These are phyloP conservation scores for Lepidochrysops patricia DNA, from an alignment of 2,888 invertebrate species.

Conservation along the genomic window DNA sequence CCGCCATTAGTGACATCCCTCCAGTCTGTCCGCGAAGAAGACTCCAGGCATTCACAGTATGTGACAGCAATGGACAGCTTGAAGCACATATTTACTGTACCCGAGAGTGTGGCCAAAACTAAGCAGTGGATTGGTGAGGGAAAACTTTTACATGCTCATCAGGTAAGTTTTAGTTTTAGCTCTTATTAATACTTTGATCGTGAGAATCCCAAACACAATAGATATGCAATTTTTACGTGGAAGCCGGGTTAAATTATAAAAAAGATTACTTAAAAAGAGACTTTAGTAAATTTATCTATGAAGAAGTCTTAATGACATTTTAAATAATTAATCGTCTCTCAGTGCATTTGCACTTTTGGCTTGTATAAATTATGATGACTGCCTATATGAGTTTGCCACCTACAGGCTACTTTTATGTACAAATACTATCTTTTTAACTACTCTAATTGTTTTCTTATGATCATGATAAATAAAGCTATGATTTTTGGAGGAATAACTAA, in stretches of 20 bases:
- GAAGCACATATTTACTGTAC: conserved; percentile 98
- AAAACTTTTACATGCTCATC: conserved; percentile 95
- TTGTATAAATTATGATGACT: not conserved
- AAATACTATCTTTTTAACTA: too few relatives aligned
- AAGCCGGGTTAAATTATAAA: too few relatives aligned
- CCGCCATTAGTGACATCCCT: conserved; percentile 87
- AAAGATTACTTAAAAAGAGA: not conserved
- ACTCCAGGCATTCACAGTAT: conserved; percentile 95
- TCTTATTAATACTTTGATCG: not conserved
- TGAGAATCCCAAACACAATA: too few relatives aligned
- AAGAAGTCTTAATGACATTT: too few relatives aligned
- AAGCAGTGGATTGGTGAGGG: conserved; percentile 95
- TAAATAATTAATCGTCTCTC: too few relatives aligned
- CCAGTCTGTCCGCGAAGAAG: conserved; percentile 91
- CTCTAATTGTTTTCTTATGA: too few relatives aligned
- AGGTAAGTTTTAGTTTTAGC: conserved; percentile 51
- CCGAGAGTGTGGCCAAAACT: conserved; percentile 95
- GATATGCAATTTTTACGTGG: too few relatives aligned
- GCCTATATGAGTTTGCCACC: too few relatives aligned
- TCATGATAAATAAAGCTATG: too few relatives aligned
- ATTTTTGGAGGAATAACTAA: too few relatives aligned
- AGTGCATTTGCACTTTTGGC: too few relatives aligned
- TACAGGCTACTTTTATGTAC: too few relatives aligned
- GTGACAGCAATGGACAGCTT: conserved; percentile 98
- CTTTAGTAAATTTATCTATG: not conserved